Evolutionary conservation across 2,113 vertebrate genomes (phyloP), one percentile per base, ranked within the genome.

Genomic region (Actinemys pallida): DNA sequence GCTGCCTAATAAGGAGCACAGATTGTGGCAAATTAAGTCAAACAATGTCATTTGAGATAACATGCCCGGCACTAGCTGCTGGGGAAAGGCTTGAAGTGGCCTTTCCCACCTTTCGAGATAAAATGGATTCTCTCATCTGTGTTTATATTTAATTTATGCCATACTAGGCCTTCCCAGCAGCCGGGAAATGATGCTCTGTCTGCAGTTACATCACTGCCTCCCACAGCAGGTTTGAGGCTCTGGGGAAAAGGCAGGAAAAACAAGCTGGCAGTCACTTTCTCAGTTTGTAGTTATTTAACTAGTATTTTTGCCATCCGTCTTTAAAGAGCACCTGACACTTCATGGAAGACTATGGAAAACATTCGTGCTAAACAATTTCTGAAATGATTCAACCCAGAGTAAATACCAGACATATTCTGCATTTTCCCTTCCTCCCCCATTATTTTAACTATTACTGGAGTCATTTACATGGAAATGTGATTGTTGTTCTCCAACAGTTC

Each of bases 91-190:
- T 95, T 69, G 89, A 96, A 98, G 95, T 97, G 95, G 96, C 93
- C 96, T 98, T 97, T 97, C 91, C 91, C 92, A 96, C 96, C 96
- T 98, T 97, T 96, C 87, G 93, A 98, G 94, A 94, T 94, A 97
- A 98, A 98, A 96, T 94, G 95, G 97, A 97, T 96, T 97, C 94
- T 97, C 97, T 98, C 97, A 94, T 95, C 95, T 91, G 72, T 98
- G 98, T 96, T 98, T 98, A 98, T 98, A 97, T 97, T 98, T 98
- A 98, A 98, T 98, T 98, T 98, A 94, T 97, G 94, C 97, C 97
- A 96, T 97, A 98, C 98, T 98, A 97, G 97, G 97, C 97, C 97
- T 98, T 97, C 97, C 89, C 47, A 11, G 97, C 98, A 97, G 95
- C 97, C 97, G 95, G 97, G 96, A 98, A 98, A 96, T 96, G 97